These are phyloP conservation scores for Byasa hedistus DNA, from an alignment of 2,888 invertebrate species.

Conservation along the genomic window DNA sequence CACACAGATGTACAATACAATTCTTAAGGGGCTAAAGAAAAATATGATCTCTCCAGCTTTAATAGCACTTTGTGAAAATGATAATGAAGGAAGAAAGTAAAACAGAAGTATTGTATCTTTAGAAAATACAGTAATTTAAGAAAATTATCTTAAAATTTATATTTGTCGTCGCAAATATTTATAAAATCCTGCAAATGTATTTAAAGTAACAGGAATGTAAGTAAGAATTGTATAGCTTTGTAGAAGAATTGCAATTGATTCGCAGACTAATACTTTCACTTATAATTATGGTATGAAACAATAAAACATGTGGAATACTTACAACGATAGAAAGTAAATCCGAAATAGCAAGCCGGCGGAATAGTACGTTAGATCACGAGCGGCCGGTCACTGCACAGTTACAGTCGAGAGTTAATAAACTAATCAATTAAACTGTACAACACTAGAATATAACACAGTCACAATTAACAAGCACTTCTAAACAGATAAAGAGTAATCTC, in stretches of 20 bases:
- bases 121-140: neutral
- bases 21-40: neutral
- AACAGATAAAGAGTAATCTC: conserved; percentile 41
- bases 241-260: neutral
- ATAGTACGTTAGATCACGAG: conserved; percentile 61
- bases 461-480: conserved; percentile 46
- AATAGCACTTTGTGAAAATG: neutral
- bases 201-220: no score
- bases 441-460: conserved; percentile 43
- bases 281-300: conserved; percentile 46
- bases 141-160: no score
- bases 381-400: conserved; percentile 56
- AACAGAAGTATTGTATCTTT: neutral
- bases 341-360: conserved; percentile 64
- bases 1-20: neutral
- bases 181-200: no score
- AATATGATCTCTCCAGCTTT: neutral
- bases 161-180: no score
- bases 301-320: conserved; percentile 66
- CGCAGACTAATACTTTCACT: conserved; percentile 2
- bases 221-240: neutral
- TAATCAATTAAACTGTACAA: conserved; percentile 45
- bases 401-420: conserved; percentile 43
- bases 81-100: neutral
- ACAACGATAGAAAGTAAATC: conserved; percentile 79